Evolutionary conservation across 2,797 vertebrate species (phyloP).

Genomic region (Columba guinea): DNA sequence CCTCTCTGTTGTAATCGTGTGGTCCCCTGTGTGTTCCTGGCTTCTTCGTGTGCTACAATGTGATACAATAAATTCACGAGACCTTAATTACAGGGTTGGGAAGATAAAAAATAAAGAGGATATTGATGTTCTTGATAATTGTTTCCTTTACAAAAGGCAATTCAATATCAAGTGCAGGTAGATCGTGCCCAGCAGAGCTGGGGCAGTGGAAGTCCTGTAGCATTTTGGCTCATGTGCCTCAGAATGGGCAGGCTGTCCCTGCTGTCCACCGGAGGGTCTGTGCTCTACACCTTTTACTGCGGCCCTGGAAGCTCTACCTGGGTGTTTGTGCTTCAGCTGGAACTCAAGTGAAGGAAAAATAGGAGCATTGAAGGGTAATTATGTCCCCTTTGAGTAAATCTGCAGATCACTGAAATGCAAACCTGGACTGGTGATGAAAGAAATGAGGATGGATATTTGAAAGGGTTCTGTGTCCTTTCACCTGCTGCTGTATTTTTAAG

Average conservation of each 20-base stretch:
- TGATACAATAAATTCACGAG: not conserved
- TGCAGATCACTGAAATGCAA: accelerated
- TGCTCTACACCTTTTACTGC: accelerated
- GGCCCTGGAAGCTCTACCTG: too few species aligned
- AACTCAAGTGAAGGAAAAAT: not conserved
- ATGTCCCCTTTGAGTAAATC: accelerated
- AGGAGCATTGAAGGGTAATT: too few species aligned
- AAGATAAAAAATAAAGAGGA: not conserved
- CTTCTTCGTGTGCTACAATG: not conserved
- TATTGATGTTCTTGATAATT: not conserved
- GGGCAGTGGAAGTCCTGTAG: too few species aligned
- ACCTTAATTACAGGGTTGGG: not conserved
- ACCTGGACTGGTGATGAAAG: too few species aligned
- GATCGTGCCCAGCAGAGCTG: not conserved
- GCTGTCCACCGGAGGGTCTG: too few species aligned
- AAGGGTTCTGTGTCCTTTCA: accelerated
- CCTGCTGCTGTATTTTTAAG: not conserved
- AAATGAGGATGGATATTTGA: accelerated
- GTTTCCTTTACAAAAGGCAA: not conserved
- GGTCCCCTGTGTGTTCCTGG: not conserved
- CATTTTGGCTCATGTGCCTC: accelerated
- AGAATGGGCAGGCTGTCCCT: not conserved
- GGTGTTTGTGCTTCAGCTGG: not conserved
- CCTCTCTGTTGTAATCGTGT: not conserved
- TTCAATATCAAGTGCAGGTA: not conserved